Percentiles rank a stretch among this genome's conserved stretches.
Evolutionary conservation across 1,140 invertebrate genomes (phyloP).

Genomic region (Parasteatoda tepidariorum): DNA sequence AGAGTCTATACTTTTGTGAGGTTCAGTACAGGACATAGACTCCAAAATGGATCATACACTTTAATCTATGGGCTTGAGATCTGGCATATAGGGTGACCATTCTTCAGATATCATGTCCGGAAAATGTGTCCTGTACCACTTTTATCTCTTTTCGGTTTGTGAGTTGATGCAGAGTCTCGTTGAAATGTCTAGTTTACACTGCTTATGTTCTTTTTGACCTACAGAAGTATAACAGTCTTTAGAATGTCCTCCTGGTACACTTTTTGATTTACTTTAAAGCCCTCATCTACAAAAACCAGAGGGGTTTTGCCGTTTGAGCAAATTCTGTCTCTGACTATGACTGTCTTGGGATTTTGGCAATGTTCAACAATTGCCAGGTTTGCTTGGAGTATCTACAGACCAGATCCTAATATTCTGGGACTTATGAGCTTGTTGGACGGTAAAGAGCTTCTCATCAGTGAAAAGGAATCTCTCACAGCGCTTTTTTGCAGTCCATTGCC

Average conservation of each 20-base stretch:
- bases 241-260: not conserved
- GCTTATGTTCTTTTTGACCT: not conserved
- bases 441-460: not conserved
- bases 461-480: not conserved
- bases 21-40: too few species aligned
- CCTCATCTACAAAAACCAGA: slow-evolving; percentile 3
- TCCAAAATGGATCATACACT: too few species aligned
- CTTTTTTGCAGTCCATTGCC: not conserved
- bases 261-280: slow-evolving; percentile 2
- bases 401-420: not conserved
- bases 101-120: too few species aligned
- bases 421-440: not conserved
- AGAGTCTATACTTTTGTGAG: too few species aligned
- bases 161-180: not conserved
- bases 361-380: not conserved
- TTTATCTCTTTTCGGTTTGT: not conserved
- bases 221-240: not conserved
- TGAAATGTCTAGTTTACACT: not conserved
- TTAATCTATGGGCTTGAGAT: not conserved
- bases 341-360: not conserved
- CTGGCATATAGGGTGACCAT: not conserved
- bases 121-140: not conserved
- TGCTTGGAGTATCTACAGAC: not conserved
- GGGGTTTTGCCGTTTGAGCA: slow-evolving; percentile 6
- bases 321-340: slow-evolving; percentile 15